These are phyloP conservation scores for Hoplostethus mediterraneus DNA, from an alignment of 2,797 vertebrate genomes.

Conservation along the genomic window DNA sequence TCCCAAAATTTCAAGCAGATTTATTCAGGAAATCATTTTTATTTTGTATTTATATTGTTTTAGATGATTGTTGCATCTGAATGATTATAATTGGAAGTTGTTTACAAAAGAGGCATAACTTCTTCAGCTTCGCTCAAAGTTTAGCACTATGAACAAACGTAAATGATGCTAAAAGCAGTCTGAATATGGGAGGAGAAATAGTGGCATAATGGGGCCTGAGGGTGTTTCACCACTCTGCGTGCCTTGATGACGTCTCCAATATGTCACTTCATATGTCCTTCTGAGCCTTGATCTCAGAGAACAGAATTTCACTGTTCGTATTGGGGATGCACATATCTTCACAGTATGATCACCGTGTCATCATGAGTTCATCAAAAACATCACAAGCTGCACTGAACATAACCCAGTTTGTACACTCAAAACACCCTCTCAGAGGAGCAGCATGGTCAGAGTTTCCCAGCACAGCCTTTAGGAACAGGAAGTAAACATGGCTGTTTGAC, in stretches of 20 bases:
- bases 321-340: conserved; percentile 17
- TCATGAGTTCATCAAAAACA: conserved; percentile 37
- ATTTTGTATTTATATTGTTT: conserved; percentile 30
- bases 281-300: conserved; percentile 46
- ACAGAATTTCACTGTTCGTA: conserved; percentile 30
- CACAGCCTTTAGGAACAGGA: conserved; percentile 39
- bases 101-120: conserved; percentile 42
- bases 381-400: conserved; percentile 33
- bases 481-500: conserved; percentile 40
- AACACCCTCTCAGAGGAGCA: conserved; percentile 39
- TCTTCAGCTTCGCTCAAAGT: conserved; percentile 48
- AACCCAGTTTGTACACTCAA: conserved; percentile 39
- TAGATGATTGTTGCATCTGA: conserved; percentile 70
- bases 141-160: conserved; percentile 28
- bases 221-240: conserved; percentile 36
- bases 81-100: background rate
- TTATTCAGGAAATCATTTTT: no score
- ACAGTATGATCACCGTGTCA: conserved; percentile 40
- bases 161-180: conserved; percentile 37
- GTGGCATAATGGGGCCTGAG: conserved; percentile 46
- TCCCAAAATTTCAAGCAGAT: no score
- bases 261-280: conserved; percentile 41
- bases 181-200: conserved; percentile 49
- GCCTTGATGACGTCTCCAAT: conserved; percentile 45
- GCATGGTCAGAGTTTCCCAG: conserved; percentile 35